phyloP scores from a whole-genome alignment of 2,113 vertebrate genomes.

The Phaethornis superciliosus region DNA sequence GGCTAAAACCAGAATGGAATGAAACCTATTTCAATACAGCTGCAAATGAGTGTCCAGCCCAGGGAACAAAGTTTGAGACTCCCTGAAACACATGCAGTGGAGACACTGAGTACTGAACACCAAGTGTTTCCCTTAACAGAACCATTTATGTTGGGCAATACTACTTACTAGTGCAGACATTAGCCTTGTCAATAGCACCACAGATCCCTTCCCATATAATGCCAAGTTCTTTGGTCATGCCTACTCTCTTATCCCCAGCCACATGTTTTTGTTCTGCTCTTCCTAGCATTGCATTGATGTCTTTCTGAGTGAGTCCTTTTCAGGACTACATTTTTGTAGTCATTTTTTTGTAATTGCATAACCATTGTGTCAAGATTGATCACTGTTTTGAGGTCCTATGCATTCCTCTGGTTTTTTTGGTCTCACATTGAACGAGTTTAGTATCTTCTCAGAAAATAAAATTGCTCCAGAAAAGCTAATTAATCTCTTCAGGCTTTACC shows the following conservation, averaged over 20 bases:
- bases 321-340: background rate
- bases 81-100: background rate
- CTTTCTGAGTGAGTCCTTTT: background rate
- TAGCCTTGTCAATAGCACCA: accelerated
- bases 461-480: background rate
- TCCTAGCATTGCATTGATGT: background rate
- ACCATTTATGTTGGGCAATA: background rate
- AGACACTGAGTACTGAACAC: background rate
- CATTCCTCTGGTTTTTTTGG: background rate
- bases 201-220: background rate
- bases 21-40: background rate
- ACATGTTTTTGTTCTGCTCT: background rate
- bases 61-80: background rate
- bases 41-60: background rate
- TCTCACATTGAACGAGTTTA: background rate
- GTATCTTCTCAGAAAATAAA: background rate
- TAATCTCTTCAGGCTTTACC: background rate
- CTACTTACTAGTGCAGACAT: too few species aligned
- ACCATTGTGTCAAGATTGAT: background rate
- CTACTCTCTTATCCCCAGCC: background rate
- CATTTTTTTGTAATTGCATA: background rate
- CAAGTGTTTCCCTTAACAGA: background rate
- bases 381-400: background rate
- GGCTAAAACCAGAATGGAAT: background rate
- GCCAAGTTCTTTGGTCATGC: background rate